Percentiles rank a stretch among this genome's conserved stretches.
phyloP scores from a whole-genome alignment of 2,113 vertebrate genomes.

The Steatornis caripensis region DNA sequence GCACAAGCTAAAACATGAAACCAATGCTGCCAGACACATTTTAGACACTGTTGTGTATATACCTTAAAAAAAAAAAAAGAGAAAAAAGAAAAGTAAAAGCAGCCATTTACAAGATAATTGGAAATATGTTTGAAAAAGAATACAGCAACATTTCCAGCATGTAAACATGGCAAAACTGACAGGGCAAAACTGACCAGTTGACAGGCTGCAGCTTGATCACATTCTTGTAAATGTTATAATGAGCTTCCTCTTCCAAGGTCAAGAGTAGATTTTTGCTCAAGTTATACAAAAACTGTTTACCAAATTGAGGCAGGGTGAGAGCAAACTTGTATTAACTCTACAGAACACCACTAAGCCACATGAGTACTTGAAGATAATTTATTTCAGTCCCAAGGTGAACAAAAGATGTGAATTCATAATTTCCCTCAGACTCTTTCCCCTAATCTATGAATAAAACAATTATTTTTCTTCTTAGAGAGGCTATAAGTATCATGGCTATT shows the following conservation, averaged over 20 bases:
- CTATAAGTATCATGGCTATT: not conserved
- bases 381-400: not conserved
- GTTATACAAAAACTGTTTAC: not conserved
- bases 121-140: not conserved
- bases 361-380: not conserved
- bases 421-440: not conserved
- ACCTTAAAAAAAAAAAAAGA: not conserved
- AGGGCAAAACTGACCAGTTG: not conserved
- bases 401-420: not conserved
- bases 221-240: not conserved
- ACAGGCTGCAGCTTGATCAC: not conserved
- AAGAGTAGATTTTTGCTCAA: not conserved
- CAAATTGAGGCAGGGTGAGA: not conserved
- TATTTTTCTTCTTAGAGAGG: not conserved
- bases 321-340: not conserved
- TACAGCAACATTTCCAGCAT: not conserved
- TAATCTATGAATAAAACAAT: not conserved
- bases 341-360: not conserved
- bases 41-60: not conserved
- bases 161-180: not conserved
- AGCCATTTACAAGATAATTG: not conserved
- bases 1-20: not conserved
- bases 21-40: not conserved
- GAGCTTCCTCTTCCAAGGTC: not conserved
- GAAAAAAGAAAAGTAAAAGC: not conserved